Conservation (phyloP, 2,797 vertebrate species). For the Xiphorhynchus erythropygius region DNA sequence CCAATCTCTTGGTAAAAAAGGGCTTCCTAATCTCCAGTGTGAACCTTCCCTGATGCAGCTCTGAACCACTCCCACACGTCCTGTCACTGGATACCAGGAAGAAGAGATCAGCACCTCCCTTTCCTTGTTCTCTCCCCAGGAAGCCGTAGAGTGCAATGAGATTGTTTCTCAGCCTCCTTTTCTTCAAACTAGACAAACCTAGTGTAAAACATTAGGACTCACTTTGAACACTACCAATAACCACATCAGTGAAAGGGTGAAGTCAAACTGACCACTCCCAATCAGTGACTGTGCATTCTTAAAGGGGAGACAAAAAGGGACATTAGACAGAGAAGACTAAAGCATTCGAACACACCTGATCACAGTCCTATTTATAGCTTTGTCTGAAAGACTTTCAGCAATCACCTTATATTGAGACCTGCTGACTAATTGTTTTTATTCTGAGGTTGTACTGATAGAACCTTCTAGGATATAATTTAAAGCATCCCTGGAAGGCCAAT, state of each 20-base stretch:
- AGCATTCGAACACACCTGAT: not conserved
- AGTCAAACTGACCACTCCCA: not conserved
- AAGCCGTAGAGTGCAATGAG: not conserved
- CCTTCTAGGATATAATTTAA: no score
- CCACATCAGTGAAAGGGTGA: not conserved
- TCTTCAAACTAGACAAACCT: not conserved
- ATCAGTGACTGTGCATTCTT: not conserved
- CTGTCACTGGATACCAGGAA: accelerated
- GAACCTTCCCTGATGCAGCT: not conserved
- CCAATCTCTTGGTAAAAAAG: not conserved
- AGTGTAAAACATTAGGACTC: not conserved
- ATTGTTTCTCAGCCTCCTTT: not conserved
- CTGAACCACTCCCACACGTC: accelerated
- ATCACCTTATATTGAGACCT: no score
- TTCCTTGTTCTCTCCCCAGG: not conserved
- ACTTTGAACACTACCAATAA: not conserved
- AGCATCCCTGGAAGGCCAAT: no score
- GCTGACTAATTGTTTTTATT: no score
- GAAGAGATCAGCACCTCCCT: not conserved
- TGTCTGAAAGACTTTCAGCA: not conserved
- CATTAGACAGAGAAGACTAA: not conserved
- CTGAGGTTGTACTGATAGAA: no score
- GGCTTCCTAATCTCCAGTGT: not conserved
- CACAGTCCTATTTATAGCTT: not conserved
- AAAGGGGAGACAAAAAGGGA: not conserved